phyloP scores from a whole-genome alignment of 1,140 invertebrate genomes.

The Drosophila insularis region DNA sequence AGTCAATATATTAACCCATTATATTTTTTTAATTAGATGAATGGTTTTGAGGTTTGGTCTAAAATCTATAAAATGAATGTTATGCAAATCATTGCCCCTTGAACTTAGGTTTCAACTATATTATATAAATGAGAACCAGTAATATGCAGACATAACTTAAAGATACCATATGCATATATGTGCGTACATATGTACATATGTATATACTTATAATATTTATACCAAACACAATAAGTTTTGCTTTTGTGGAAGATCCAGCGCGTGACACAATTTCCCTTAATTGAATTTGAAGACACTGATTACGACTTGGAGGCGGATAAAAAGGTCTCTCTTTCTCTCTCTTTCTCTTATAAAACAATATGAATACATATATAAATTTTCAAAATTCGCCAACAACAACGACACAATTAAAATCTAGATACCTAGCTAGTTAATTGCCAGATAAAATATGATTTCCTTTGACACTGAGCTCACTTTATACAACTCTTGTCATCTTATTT shows the following conservation, averaged over 20 bases:
- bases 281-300: conserved; percentile 62
- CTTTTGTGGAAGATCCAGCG: conserved; percentile 27
- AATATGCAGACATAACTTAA: conserved; percentile 6
- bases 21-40: no score
- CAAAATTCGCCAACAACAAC: conserved; percentile 24
- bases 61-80: no score
- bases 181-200: not conserved
- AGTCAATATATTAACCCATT: no score
- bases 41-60: no score
- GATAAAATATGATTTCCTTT: conserved; percentile 78
- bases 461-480: conserved; percentile 63
- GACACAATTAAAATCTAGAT: conserved; percentile 49
- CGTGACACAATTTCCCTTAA: conserved; percentile 73
- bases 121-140: not conserved
- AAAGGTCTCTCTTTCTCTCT: not conserved
- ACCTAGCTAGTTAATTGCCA: conserved; percentile 58
- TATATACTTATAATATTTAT: not conserved
- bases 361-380: not conserved
- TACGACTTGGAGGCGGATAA: conserved; percentile 2
- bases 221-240: not conserved
- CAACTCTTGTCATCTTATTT: conserved; percentile 11
- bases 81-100: not conserved
- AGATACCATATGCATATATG: not conserved
- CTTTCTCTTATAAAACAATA: not conserved
- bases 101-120: not conserved